Base-by-base conservation (phyloP, 2,113 vertebrate genomes). In the Potamarius usumacintae region DNA sequence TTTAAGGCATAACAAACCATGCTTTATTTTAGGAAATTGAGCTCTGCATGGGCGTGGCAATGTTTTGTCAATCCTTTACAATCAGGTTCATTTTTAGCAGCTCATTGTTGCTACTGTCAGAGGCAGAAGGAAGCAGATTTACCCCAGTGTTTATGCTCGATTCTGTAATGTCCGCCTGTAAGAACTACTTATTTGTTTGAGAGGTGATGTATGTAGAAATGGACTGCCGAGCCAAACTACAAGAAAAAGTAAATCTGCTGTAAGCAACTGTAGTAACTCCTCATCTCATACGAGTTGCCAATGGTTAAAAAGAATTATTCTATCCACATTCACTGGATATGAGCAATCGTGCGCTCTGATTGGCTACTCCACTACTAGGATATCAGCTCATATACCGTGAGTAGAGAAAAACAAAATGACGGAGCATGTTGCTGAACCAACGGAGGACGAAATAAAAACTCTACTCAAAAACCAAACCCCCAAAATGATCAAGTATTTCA, bases 11-110 rank as follows among this genome's bases (percentile, higher is more conserved):
- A 78, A 52, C 48, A n/a, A 77, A 27, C 14, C 76, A 6, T 78
- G 76, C 50, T 17, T 27, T 79, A 27, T 53, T 79, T 55, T 55
- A 79, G 74, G 25, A 79, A 55, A 27, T 52, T 4, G 1, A 83
- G 25, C 81, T 27, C 27, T 25, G 30, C 27, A 82, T 50, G 60
- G 57, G 20, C 5, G 8, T 15, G 30, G 20, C 42, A 48, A 85
- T 50, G 55, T 50, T 85, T 60, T 76, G 83, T 30, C 53, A 76
- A 76, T 42, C 30, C 18, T 42, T 72, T 85, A 55, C 55, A 55
- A 27, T 27, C 76, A 1, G 76, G 76, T 79, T 57, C 27, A 58
- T 20, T 80, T 57, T 80, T 77, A 27, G 83, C 55, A 74, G 53
- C 69, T 60, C 12, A 11, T 62, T 53, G 10, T 74, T 57, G 25